These are phyloP conservation scores for Accipiter cooperii DNA, from an alignment of 2,113 vertebrate species.

Conservation along the genomic window DNA sequence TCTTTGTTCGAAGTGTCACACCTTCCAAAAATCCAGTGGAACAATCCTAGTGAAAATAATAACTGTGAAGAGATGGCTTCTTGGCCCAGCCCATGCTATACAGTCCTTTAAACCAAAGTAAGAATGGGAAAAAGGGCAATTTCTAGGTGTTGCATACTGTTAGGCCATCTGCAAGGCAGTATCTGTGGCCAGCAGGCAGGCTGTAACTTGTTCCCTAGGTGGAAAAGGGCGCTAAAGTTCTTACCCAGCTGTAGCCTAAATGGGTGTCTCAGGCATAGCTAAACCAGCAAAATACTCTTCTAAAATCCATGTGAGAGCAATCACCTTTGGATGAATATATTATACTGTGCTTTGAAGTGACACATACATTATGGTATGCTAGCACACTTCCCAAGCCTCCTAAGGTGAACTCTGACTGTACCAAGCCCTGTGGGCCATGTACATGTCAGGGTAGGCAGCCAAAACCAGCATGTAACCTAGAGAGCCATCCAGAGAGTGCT, in stretches of 20 bases:
- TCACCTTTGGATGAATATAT: neutral
- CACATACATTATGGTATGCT: neutral
- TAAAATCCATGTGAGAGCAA: neutral
- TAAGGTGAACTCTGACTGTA: neutral
- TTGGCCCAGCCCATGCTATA: neutral
- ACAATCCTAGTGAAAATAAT: neutral
- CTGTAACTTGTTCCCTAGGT: neutral
- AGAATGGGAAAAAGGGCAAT: neutral
- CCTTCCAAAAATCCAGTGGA: neutral
- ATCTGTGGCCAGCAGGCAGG: neutral
- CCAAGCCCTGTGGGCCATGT: neutral
- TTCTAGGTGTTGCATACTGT: neutral
- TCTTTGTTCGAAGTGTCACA: neutral
- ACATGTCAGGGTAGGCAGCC: neutral
- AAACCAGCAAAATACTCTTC: neutral
- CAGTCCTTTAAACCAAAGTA: neutral
- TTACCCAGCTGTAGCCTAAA: neutral
- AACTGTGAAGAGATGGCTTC: neutral
- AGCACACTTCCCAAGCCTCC: neutral
- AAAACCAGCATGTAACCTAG: neutral
- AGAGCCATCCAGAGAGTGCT: neutral
- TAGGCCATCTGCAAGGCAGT: neutral
- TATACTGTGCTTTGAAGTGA: neutral
- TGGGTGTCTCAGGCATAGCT: neutral
- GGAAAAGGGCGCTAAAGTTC: neutral